Base-by-base conservation (phyloP, 2,113 vertebrate species). In the Arizona elegans region DNA sequence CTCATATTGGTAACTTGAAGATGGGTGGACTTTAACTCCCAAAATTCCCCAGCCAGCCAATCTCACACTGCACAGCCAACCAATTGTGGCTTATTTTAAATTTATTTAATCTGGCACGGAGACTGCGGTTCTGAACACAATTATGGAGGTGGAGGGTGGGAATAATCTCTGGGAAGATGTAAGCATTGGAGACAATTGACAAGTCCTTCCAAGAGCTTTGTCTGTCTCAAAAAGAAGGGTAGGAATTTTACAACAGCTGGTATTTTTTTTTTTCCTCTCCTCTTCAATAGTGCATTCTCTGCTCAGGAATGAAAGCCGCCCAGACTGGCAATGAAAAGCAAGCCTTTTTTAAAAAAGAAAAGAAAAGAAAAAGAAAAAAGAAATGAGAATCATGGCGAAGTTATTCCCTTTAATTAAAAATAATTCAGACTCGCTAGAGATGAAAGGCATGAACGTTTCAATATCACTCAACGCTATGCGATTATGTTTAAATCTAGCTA, bases 381-480 rank as follows among this genome's bases (percentile, higher is more conserved):
- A 23, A 58, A 50, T 19, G 50, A 15, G 47, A 50, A 87, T 26
- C 1, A 11, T 50, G 47, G 29, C 29, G 52, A 89, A 93, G 70
- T 21, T 92, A 75, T 54, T 93, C 33, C 94, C 91, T 89, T 56
- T 92, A 94, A 94, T 38, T 89, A 91, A 93, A 86, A 95, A 94
- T 92, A 94, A 96, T 92, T 75, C n/a, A 81, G 91, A 92, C 85
- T n/a, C 86, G 91, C 93, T 56, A 93, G 93, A 95, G 95, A 94
- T 86, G 94, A 94, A 96, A 92, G 93, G 92, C 81, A 90, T 55
- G 70, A 95, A 92, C 89, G 92, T 91, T 93, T 91, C 93, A 96
- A 94, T 87, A 92, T 96, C 92, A 96, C 94, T 96, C 0, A 96
- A 90, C 94, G 91, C 96, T 93, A 95, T 93, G 96, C 95, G 95